Base-by-base conservation (phyloP, 2,888 invertebrate genomes). In the Nemoura dubitans region DNA sequence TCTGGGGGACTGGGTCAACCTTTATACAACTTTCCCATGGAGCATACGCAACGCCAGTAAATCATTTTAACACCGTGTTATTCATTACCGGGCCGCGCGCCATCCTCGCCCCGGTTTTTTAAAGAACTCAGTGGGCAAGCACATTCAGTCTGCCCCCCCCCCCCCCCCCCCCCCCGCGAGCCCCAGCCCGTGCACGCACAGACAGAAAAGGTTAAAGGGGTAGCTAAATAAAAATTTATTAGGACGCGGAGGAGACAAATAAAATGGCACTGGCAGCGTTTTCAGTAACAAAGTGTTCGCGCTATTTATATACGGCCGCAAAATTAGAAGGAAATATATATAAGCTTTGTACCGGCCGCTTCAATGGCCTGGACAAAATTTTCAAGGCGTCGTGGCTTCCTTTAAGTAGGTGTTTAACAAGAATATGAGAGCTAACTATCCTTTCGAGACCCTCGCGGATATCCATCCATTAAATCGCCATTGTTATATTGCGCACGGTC, bases 1-100 rank as follows among this genome's bases (percentile, higher is more conserved):
- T 84, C 84, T 84, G 27, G 84, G 84, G 84, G 84, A 84, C 84
- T 84, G 84, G 84, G 84, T 84, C 84, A 84, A 76, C 84, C 84
- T 59, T 81, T 81, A 81, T 81, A 81, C 0, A 81, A 81, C 28
- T 81, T 81, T 81, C 27, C 25, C n/a, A n/a, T 26, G 21, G 27
- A 28, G 27, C 78, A 81, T 81, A 28, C 26, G 30, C 28, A 30
- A 10, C 14, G 30, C 81, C 21, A 30, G 29, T 81, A 81, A n/a
- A 81, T 81, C 81, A 81, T 81, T 81, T 81, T 81, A 81, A 81
- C 81, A 30, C 29, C 14, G 30, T 28, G 78, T 30, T 28, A 81
- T 81, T 81, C 81, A 81, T 81, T 81, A 30, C 29, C 30, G n/a
- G 30, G 21, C 7, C 81, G 29, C 16, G 59, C 59, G 59, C 59